phyloP scores from a whole-genome alignment of 2,797 vertebrate species.

The Sebastes goodei region DNA sequence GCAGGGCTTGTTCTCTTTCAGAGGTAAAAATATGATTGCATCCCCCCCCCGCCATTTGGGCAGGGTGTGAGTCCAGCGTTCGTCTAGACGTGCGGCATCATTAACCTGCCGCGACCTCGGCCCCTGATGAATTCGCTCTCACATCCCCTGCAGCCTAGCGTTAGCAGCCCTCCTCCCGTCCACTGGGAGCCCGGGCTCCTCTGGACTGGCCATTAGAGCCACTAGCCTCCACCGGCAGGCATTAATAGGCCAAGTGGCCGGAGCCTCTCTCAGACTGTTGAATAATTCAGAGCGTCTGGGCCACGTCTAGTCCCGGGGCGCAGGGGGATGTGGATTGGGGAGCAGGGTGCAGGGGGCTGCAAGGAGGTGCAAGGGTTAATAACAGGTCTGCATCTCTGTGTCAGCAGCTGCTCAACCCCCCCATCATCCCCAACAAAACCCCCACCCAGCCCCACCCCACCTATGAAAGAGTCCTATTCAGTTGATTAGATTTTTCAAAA shows the following conservation, averaged over 20 bases:
- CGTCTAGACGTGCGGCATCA: conserved; percentile 84
- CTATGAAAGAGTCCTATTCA: conserved; percentile 98
- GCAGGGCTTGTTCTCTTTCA: conserved; percentile 45
- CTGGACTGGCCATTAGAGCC: conserved; percentile 88
- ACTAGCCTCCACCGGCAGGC: conserved; percentile 75
- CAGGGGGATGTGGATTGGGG: conserved; percentile 64
- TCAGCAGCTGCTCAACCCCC: conserved; percentile 90
- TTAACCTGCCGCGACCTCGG: conserved; percentile 82
- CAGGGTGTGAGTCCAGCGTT: conserved; percentile 71
- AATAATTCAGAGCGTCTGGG: conserved; percentile 94
- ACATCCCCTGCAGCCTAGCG: conserved; percentile 81
- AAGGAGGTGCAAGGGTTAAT: conserved; percentile 94
- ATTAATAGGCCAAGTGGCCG: conserved; percentile 87
- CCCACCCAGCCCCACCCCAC: conserved; percentile 72
- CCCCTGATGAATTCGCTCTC: conserved; percentile 83
- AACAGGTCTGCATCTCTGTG: conserved; percentile 94
- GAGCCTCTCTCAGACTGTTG: conserved; percentile 88
- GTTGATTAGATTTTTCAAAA: conserved; percentile 99
- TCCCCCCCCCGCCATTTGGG: conserved; percentile 57
- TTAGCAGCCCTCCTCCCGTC: conserved; percentile 57
- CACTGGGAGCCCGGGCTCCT: conserved; percentile 80
- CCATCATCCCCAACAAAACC: neutral
- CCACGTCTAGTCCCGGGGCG: conserved; percentile 83
- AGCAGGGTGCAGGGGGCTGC: conserved; percentile 61
- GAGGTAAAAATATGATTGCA: conserved; percentile 66